phyloP scores from a whole-genome alignment of 1,140 invertebrate genomes.

The Paraescarpia echinospica region DNA sequence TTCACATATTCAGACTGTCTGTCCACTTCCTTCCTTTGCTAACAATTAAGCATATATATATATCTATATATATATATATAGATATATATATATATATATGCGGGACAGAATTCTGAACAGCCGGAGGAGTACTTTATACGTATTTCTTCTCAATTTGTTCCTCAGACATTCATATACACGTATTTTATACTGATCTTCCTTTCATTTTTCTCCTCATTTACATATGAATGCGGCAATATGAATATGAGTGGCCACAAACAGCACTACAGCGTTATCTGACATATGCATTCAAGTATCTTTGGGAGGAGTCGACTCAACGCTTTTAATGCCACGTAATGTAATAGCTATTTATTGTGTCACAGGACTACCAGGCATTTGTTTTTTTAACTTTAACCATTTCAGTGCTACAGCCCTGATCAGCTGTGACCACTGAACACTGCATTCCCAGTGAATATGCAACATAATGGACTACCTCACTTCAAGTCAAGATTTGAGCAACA shows the following conservation, averaged over 20 bases:
- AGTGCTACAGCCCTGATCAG: too few species aligned
- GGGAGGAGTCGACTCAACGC: background rate
- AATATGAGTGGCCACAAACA: background rate
- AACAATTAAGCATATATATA: background rate
- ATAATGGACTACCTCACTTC: too few species aligned
- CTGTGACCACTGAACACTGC: too few species aligned
- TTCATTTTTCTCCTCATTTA: background rate
- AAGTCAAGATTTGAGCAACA: too few species aligned
- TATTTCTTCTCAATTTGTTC: background rate
- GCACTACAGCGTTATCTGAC: background rate
- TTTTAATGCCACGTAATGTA: background rate
- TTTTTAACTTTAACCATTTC: too few species aligned
- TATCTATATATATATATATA: too few species aligned
- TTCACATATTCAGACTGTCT: background rate
- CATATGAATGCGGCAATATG: background rate
- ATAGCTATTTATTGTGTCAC: background rate
- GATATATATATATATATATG: background rate
- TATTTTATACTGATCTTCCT: background rate
- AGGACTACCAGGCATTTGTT: background rate
- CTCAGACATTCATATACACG: background rate
- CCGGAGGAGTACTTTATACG: background rate
- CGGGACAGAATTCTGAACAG: background rate
- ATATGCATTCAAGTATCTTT: background rate
- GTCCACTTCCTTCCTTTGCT: background rate
- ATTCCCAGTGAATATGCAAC: too few species aligned